phyloP scores from a whole-genome alignment of 2,888 invertebrate species.

The Mantis religiosa region DNA sequence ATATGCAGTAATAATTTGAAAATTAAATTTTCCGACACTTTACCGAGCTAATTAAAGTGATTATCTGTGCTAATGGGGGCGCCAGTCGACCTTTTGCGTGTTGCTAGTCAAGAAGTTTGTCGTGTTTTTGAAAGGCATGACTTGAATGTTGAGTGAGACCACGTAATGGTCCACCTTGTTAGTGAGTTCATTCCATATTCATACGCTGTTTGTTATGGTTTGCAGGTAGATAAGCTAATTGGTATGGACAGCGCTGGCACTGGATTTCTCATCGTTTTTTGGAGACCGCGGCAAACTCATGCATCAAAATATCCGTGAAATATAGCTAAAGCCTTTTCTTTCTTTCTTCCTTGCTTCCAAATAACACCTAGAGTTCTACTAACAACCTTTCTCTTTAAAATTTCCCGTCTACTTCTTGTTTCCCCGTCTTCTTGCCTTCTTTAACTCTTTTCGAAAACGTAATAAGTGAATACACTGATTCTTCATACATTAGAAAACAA shows the following conservation, averaged over 20 bases:
- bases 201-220: not conserved
- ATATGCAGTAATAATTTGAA: not conserved
- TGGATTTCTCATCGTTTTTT: not conserved
- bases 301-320: not conserved
- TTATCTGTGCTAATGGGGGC: not conserved
- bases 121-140: not conserved
- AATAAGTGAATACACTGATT: too few relatives aligned
- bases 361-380: too few relatives aligned
- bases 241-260: not conserved
- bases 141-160: not conserved
- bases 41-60: not conserved
- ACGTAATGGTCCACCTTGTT: not conserved
- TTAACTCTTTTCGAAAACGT: too few relatives aligned
- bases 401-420: too few relatives aligned
- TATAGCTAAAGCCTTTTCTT: not conserved
- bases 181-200: not conserved
- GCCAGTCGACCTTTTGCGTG: not conserved
- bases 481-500: too few relatives aligned
- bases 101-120: not conserved
- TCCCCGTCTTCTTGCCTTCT: too few relatives aligned
- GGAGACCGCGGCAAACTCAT: not conserved
- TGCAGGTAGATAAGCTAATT: not conserved
- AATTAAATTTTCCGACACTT: not conserved
- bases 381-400: too few relatives aligned
- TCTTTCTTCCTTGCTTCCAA: not conserved